Evolutionary conservation across 2,113 vertebrate genomes (phyloP).

Genomic region (Campylorhamphus procurvoides): DNA sequence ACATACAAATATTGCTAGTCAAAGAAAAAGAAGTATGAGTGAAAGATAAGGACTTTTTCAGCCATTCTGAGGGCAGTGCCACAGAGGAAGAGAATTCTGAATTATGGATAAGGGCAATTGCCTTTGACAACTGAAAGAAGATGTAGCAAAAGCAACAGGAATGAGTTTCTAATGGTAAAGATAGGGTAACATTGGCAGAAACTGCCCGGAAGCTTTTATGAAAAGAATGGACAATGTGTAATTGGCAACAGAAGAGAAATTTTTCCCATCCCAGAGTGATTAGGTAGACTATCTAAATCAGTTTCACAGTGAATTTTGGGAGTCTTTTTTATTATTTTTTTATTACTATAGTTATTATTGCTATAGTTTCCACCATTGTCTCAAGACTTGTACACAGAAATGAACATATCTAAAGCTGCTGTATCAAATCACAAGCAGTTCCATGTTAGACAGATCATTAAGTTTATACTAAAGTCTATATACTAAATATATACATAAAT

Average conservation of each 20-base stretch:
- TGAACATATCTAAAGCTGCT: background rate
- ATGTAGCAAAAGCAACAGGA: background rate
- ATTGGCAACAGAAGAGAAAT: background rate
- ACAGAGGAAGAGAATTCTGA: background rate
- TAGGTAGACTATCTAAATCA: background rate
- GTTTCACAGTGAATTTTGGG: background rate
- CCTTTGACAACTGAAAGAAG: background rate
- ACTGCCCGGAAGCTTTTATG: background rate
- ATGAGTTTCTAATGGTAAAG: background rate
- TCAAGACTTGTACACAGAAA: fast-evolving
- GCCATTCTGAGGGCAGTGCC: background rate
- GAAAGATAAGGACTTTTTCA: background rate
- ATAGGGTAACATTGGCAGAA: background rate
- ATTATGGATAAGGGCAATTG: background rate
- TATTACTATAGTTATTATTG: background rate
- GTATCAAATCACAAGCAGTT: background rate
- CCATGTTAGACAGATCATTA: background rate
- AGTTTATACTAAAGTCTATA: background rate
- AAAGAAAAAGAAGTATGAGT: background rate
- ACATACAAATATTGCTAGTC: background rate
- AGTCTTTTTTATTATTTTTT: fast-evolving
- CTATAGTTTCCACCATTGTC: background rate
- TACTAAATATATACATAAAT: too few relatives aligned
- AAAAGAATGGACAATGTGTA: background rate
- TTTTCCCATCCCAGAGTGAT: background rate